Base-by-base conservation (phyloP, 2,797 vertebrate genomes). In the Catamblyrhynchus diadema region DNA sequence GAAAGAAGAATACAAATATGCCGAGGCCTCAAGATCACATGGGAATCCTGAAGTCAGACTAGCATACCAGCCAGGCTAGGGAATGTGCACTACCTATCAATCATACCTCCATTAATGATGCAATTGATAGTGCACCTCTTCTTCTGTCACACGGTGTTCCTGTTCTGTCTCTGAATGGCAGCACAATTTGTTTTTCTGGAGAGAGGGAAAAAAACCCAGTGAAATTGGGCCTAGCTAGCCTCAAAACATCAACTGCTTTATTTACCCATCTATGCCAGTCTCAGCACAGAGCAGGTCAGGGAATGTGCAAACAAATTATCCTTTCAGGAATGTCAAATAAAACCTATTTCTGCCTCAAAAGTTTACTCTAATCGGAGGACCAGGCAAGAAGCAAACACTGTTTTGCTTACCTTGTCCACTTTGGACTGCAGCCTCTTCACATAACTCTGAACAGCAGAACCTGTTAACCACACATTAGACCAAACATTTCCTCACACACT, bases 141-240 rank as follows among this genome's bases (percentile, higher is more conserved):
- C 57, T 37, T 93, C 80, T 86, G 70, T 28, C 41, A 60, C 30
- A 21, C 0, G 0, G 10, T 50, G 56, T 3, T 33, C 25, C 64
- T 70, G 10, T 44, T 64, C 44, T 70, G 37, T 27, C 19, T 41
- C n/a, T 16, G 57, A 92, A 84, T 15, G 39, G 54, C 37, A 77
- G 56, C 41, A 64, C 20, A 11, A 5, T 61, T 67, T 39, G n/a
- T 71, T 64, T 93, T 85, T 30, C 48, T 1, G 3, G 14, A 60
- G 35, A 44, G 16, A 9, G 53, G 24, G 8, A 25, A 47, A 65
- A 65, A 71, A 18, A 0, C 0, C 1, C n/a, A 23, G 4, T 5
- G 6, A 50, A 59, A 83, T 3, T 37, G 0, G 67, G 18, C 42
- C 12, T 32, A 75, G 24, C 32, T 62, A 81, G 4, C 21, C 28